A percentile compares a stretch with the other conserved stretches of the same genome.
These are phyloP conservation scores for Pangasius mekongensis DNA, from an alignment of 2,797 vertebrate species.

Conservation along the genomic window DNA sequence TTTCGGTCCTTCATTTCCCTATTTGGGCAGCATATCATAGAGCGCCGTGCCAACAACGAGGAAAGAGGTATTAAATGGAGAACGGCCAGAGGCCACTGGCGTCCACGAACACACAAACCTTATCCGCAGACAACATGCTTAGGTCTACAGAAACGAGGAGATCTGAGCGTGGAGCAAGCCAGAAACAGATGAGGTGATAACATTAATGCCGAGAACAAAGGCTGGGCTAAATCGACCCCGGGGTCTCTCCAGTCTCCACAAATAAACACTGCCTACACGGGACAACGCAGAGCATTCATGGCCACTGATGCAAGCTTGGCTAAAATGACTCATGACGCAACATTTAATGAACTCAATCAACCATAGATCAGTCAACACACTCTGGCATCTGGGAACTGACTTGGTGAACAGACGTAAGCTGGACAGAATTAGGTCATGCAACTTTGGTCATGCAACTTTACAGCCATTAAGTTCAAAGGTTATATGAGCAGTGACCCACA, in stretches of 20 bases:
- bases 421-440: slow-evolving; percentile 10
- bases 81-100: slow-evolving; percentile 37
- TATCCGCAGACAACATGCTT: background rate
- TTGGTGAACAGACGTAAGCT: slow-evolving; percentile 7
- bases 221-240: slow-evolving; percentile 6
- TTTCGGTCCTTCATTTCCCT: slow-evolving; percentile 40
- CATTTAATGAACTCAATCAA: slow-evolving; percentile 30
- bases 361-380: slow-evolving; percentile 26
- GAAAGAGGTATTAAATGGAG: slow-evolving; percentile 31
- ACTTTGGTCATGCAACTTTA: slow-evolving; percentile 1
- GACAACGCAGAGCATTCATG: background rate
- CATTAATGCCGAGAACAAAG: slow-evolving; percentile 24
- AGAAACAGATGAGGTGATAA: slow-evolving; percentile 24
- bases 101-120: slow-evolving; percentile 24
- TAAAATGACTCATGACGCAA: slow-evolving; percentile 33
- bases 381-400: slow-evolving; percentile 16
- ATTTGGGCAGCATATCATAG: slow-evolving; percentile 44
- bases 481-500: background rate
- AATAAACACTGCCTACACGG: slow-evolving; percentile 9
- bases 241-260: background rate
- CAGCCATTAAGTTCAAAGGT: background rate
- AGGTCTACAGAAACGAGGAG: slow-evolving; percentile 11
- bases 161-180: slow-evolving; percentile 30
- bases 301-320: slow-evolving; percentile 22
- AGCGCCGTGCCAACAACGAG: slow-evolving; percentile 5